Evolutionary conservation across 2,797 vertebrate species (phyloP).

Genomic region (Rhinogobio ventralis): DNA sequence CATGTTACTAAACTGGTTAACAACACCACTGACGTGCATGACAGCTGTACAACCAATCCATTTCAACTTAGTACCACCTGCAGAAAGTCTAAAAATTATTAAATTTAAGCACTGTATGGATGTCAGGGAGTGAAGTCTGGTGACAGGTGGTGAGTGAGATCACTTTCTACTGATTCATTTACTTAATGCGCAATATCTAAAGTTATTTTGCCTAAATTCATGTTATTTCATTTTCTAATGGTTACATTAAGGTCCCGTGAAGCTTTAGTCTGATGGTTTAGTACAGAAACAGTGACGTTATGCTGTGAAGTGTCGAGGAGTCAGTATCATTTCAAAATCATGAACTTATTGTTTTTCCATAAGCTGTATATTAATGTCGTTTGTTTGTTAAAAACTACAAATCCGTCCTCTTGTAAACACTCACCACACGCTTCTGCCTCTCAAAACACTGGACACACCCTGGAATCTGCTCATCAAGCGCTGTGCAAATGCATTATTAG

Average conservation of each 20-base stretch:
- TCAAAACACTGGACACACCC: conserved; percentile 7
- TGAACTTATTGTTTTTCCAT: not conserved
- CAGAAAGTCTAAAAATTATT: not conserved
- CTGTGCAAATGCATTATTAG: conserved; percentile 8
- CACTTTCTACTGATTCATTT: not conserved
- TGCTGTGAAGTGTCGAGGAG: not conserved
- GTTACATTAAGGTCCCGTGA: not conserved
- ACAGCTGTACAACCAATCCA: not conserved
- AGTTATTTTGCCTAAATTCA: not conserved
- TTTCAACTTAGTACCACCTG: not conserved
- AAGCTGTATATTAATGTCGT: not conserved
- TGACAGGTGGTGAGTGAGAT: not conserved
- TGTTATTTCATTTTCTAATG: not conserved
- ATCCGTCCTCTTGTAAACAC: conserved; percentile 13
- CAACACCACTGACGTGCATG: not conserved
- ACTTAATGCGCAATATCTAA: not conserved
- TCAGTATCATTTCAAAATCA: not conserved
- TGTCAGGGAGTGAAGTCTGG: not conserved
- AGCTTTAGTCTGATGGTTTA: not conserved
- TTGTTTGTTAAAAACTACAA: not conserved
- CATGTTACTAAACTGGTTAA: conserved; percentile 7
- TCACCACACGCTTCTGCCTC: not conserved
- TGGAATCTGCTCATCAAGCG: not conserved
- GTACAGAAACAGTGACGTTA: not conserved
- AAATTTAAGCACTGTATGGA: not conserved